Conservation (phyloP, 1,140 invertebrate genomes). For the Diachasmimorpha longicaudata region DNA sequence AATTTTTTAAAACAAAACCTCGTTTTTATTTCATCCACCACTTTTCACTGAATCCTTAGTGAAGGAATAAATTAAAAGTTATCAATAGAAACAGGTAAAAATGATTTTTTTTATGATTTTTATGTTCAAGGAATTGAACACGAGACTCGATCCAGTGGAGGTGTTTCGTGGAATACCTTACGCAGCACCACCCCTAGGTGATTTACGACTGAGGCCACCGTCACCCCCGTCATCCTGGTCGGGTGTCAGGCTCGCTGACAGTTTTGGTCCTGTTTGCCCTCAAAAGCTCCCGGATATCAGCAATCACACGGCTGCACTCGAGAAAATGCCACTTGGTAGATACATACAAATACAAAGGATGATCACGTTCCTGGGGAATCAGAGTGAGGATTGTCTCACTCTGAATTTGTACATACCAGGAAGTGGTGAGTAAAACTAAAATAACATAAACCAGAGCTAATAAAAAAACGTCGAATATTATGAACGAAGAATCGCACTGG, state of each 20-base stretch:
- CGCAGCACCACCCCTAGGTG: slow-evolving; percentile 77
- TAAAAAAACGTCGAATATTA: too few species aligned
- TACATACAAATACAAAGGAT: slow-evolving; percentile 72
- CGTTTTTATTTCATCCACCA: too few species aligned
- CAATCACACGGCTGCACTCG: slow-evolving; percentile 73
- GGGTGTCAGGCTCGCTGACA: slow-evolving; percentile 75
- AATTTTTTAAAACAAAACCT: too few species aligned
- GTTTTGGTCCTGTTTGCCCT: slow-evolving; percentile 78
- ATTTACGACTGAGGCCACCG: slow-evolving; percentile 74
- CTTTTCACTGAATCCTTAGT: too few species aligned
- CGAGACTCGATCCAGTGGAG: slow-evolving; percentile 79
- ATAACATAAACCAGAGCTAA: too few species aligned
- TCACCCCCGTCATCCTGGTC: slow-evolving; percentile 73
- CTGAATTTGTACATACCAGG: slow-evolving; percentile 88
- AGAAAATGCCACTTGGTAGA: slow-evolving; percentile 72
- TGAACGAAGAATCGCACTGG: too few species aligned
- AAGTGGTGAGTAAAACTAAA: slow-evolving; percentile 68
- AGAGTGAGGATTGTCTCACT: slow-evolving; percentile 89
- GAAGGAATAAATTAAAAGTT: too few species aligned
- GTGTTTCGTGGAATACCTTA: slow-evolving; percentile 85
- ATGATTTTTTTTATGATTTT: not conserved
- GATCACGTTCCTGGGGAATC: slow-evolving; percentile 73
- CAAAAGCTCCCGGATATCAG: slow-evolving; percentile 75
- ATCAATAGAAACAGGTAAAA: too few species aligned
- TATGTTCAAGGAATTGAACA: slow-evolving; percentile 73